A percentile compares a stretch with the other conserved stretches of the same genome.
Conservation (phyloP, 2,113 vertebrate species). For the Tretioscincus oriximinensis region DNA sequence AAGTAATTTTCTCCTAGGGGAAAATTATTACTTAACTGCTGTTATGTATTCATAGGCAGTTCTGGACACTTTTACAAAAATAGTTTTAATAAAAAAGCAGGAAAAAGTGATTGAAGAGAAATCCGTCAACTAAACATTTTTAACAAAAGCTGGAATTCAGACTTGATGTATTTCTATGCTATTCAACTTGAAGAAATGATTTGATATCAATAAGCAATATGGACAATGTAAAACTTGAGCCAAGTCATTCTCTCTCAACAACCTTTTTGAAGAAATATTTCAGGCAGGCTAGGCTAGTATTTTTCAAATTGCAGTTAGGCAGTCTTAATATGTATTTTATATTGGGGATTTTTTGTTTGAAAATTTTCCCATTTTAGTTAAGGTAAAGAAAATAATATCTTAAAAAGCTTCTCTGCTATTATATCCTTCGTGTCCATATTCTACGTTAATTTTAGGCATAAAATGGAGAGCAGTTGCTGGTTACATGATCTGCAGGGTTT, state of each 20-base stretch:
- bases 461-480: background rate
- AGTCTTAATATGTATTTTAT: background rate
- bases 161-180: conserved; percentile 32
- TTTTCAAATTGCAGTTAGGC: background rate
- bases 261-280: conserved; percentile 5
- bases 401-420: background rate
- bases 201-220: background rate
- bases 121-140: conserved; percentile 44
- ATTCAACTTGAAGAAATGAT: conserved; percentile 12
- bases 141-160: conserved; percentile 35
- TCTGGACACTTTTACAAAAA: conserved; percentile 54
- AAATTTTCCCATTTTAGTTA: background rate
- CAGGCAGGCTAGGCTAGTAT: background rate
- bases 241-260: background rate
- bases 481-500: background rate
- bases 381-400: background rate
- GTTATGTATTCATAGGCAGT: conserved; percentile 52
- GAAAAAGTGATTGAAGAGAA: conserved; percentile 52
- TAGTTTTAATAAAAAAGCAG: conserved; percentile 44
- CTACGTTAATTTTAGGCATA: background rate
- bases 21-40: conserved; percentile 63
- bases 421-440: background rate
- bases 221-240: background rate
- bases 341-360: background rate
- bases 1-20: conserved; percentile 59